Evolutionary conservation across 2,113 vertebrate species (phyloP), one percentile per base, ranked within the genome.

Genomic region (Lynx canadensis): DNA sequence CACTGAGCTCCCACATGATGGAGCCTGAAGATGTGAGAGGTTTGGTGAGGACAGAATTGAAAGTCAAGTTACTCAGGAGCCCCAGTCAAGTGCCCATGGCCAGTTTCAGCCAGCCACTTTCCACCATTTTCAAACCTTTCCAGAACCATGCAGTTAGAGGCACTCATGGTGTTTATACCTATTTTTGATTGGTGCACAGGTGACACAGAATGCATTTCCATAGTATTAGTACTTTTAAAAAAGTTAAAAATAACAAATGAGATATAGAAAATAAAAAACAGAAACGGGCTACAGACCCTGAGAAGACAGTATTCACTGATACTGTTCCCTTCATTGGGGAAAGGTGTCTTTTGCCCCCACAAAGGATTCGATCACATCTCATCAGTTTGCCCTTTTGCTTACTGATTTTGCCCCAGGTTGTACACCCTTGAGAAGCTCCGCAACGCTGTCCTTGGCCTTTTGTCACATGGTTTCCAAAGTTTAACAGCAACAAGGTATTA

Each of bases 221-320:
- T 1, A 48, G 33, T 5, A 80, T 33, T 55, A 29, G 23, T 7
- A 63, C 36, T 57, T 55, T 57, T 9, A 3, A 14, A 3, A 23
- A 71, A 36, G 18, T 63, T 71, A 57, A 92, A 91, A 96, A 57
- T 45, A 29, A 73, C 52, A 48, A 89, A 50, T 57, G 12, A 96
- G 52, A 81, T 55, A 7, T 41, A 52, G 95, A 21, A 83, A 86
- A 78, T 18, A 83, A 90, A 86, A 29, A 16, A 36, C 31, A 84
- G 45, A 89, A 79, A 86, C 1, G 52, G 38, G 31, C 48, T 93
- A 29, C 1, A 38, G 66, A 52, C 25, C 1, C 57, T 82, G 18
- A 83, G 48, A 76, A 88, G 27, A 65, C 19, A 14, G 2, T n/a
- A 50, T 86, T 71, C 50, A 55, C 1, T 41, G 3, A 23, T 48